Base-by-base conservation (phyloP, 2,888 invertebrate species). In the Acleris sparsana region DNA sequence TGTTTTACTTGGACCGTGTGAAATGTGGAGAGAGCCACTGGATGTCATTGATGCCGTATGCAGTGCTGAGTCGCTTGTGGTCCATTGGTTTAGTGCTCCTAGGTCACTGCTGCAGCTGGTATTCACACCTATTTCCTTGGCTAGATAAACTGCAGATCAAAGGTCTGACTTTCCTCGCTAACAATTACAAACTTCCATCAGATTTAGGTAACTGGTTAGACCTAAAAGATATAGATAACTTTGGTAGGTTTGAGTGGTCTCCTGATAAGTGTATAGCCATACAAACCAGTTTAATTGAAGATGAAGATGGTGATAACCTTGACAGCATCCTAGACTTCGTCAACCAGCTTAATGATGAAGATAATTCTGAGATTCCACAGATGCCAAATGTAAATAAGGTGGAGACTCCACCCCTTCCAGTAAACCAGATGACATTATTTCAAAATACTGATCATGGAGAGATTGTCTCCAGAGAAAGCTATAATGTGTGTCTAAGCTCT, bases 21-120 rank as follows among this genome's bases (percentile, higher is more conserved):
- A 87, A 82, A 69, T 76, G 92, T 70, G 94, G 94, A 0, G 94
- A 94, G 72, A 91, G 92, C 59, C 94, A 94, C 82, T 90, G 89
- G 85, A 89, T 94, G 84, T 92, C 93, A 52, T 72, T 93, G 17
- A 86, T 94, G 79, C 93, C 94, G 18, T 94, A 93, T 83, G 88
- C 93, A 11, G 80, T 93, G 22, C 71, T 94, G 17, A 89, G 94
- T 71, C 86, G 94, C 74, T 84, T 94, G 69, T 94, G 94, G 93
- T 85, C 93, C 9, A 78, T 94, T 62, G 84, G 88, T 25, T 83
- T 86, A 61, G 81, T 93, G 48, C 80, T 94, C 17, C 72, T 93
- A 5, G 87, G 88, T 71, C 92, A 90, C 73, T 80, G 88, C 33
- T 92, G 93, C 69, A 76, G 80, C 6, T 94, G 94, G 93, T 94